Evolutionary conservation across 2,113 vertebrate genomes (phyloP).

Genomic region (Callopanchax toddi): DNA sequence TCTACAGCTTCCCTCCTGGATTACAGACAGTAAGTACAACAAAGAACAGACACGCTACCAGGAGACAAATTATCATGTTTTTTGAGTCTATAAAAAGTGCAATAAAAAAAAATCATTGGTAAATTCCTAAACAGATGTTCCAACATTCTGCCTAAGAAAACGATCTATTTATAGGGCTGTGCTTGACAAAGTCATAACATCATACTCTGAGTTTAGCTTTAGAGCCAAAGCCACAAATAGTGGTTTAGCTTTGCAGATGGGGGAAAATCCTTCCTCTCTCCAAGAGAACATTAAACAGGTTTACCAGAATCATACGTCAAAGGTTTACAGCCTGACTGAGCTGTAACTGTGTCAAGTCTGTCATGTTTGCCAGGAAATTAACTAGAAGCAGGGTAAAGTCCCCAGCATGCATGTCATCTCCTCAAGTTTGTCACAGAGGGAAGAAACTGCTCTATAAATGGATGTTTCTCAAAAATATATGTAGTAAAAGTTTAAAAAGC

Average conservation of each 20-base stretch:
- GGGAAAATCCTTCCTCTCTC: neutral
- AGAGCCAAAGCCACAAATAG: too few species aligned
- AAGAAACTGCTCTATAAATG: neutral
- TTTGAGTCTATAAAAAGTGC: too few species aligned
- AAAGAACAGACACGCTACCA: too few species aligned
- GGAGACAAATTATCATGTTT: too few species aligned
- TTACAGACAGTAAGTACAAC: slow-evolving; percentile 86
- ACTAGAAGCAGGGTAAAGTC: neutral
- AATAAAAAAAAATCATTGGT: too few species aligned
- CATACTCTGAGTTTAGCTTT: too few species aligned
- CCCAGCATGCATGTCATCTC: neutral
- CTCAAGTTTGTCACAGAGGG: neutral
- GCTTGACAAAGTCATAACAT: too few species aligned
- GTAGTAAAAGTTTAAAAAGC: neutral
- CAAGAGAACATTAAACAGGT: neutral
- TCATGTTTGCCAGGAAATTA: neutral
- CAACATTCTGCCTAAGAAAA: too few species aligned
- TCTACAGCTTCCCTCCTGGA: slow-evolving; percentile 94
- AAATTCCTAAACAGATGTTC: too few species aligned
- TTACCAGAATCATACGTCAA: neutral
- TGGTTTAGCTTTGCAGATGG: neutral
- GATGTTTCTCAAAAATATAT: neutral
- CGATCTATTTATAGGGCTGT: too few species aligned
- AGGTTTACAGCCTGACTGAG: too few species aligned
- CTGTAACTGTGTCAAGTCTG: neutral